Evolutionary conservation across 2,888 invertebrate species (phyloP), one percentile per base, ranked within the genome.

Genomic region (Epinotia bilunana): DNA sequence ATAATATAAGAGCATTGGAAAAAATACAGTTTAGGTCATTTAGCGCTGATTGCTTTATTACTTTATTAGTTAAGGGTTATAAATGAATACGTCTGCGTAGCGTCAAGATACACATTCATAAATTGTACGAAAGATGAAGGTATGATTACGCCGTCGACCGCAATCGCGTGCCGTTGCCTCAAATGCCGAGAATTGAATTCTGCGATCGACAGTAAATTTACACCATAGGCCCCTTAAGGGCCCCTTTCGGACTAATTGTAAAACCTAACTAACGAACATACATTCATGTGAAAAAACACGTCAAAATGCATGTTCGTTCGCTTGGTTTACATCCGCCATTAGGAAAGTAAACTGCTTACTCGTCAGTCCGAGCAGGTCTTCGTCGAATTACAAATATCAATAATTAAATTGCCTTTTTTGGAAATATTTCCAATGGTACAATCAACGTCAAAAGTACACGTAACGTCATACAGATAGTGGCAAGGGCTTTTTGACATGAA

Each of bases 401-500:
- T 69, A 33, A 53, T 55, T 9, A 18, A 67, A 13, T n/a, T 73
- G 64, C 39, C 61, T 68, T 62, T 67, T 61, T 55, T 39, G 33
- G 53, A 43, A 55, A 43, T 72, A 20, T 68, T 68, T 60, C 49
- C 20, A 67, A 67, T 62, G 46, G 58, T 60, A 70, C 58, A 69
- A 49, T 49, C 58, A 61, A 33, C 18, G 70, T 53, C 49, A n/a
- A 53, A 63, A 70, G 61, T 70, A 60, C 61, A 61, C 16, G n/a
- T 60, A 58, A 55, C 23, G 23, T 69, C 43, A 18, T 43, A 46
- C 46, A 28, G 20, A 60, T 28, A 46, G 69, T 60, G 46, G 46
- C 58, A 60, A 60, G 43, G 58, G 58, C 69, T 69, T 60, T 68
- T 69, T 46, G 69, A 60, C 39, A 69, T 43, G 58, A 53, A 68